A percentile compares a stretch with the other conserved stretches of the same genome.
Evolutionary conservation across 2,113 vertebrate genomes (phyloP).

Genomic region (Puntigrus tetrazona): DNA sequence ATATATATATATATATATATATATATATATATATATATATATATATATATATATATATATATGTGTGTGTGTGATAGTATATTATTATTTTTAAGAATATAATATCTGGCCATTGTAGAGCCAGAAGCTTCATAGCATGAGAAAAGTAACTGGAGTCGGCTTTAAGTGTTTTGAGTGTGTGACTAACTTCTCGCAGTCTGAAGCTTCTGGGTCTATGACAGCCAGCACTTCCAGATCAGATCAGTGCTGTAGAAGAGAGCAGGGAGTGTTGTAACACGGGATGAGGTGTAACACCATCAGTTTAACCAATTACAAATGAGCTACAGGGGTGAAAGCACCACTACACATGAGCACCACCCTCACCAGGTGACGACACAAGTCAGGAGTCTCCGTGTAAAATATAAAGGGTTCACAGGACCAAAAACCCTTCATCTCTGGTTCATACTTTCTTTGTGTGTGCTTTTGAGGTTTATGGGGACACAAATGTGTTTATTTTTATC

Average conservation of each 20-base stretch:
- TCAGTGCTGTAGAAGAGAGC: not conserved
- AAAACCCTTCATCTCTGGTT: not conserved
- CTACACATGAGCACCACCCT: not conserved
- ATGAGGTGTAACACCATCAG: slow-evolving; percentile 14
- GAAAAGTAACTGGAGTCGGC: not conserved
- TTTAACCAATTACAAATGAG: slow-evolving; percentile 10
- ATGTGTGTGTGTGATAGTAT: no score
- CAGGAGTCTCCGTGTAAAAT: not conserved
- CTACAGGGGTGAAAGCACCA: not conserved
- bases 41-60: no score
- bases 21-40: no score
- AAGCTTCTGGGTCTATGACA: not conserved
- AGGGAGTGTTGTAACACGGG: not conserved
- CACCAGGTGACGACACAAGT: not conserved
- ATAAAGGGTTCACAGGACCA: not conserved
- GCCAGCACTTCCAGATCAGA: not conserved
- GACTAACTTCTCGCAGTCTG: slow-evolving; percentile 15
- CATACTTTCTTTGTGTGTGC: not conserved
- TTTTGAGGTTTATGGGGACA: no score
- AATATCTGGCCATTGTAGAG: not conserved
- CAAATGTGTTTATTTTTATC: no score
- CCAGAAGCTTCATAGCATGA: not conserved
- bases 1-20: not conserved
- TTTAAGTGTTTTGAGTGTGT: slow-evolving; percentile 11
- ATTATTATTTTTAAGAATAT: not conserved